Evolutionary conservation across 1,140 invertebrate species (phyloP), one percentile per base, ranked within the genome.

Genomic region (Drosophila kurseongensis): DNA sequence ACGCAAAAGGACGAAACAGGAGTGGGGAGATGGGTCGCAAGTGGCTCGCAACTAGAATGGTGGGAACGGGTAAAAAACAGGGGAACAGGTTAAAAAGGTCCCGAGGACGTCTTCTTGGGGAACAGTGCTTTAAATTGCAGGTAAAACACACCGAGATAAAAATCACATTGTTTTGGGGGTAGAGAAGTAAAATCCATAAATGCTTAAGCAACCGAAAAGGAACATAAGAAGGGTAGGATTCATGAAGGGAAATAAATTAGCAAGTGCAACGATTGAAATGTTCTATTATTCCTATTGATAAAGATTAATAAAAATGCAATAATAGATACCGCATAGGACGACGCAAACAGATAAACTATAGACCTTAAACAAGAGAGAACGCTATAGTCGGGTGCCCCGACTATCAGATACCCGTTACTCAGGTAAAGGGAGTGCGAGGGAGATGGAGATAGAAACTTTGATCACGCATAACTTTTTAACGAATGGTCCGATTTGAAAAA

Each of bases 1-100:
- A 86, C 83, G 83, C 79, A 73, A 59, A 82, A 88, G 69, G 69
- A 85, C 81, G 86, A 76, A 63, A 56, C 32, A 59, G 56, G 71
- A 66, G 55, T 56, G 59, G 65, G 44, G 61, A 27, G 36, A 14
- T n/a, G 41, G 60, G 32, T 48, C 38, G 52, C 52, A 59, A 48
- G 45, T 42, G 38, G 47, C 41, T 62, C 73, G 36, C 29, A 10
- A 32, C 23, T 40, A 6, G 65, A 45, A 35, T 35, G 52, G 36
- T 71, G 66, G 67, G 51, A 68, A 44, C 18, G 61, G 12, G 29
- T 29, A 32, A 16, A 54, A 27, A 29, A n/a, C 29, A 36, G 27
- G 47, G 47, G 60, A 57, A 71, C 67, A 71, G 67, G 67, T 71
- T 69, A 29, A 54, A 57, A 71, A 16, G 44, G 41, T 47, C 27